These are phyloP conservation scores for Uria lomvia DNA, from an alignment of 2,113 vertebrate species.

Conservation along the genomic window DNA sequence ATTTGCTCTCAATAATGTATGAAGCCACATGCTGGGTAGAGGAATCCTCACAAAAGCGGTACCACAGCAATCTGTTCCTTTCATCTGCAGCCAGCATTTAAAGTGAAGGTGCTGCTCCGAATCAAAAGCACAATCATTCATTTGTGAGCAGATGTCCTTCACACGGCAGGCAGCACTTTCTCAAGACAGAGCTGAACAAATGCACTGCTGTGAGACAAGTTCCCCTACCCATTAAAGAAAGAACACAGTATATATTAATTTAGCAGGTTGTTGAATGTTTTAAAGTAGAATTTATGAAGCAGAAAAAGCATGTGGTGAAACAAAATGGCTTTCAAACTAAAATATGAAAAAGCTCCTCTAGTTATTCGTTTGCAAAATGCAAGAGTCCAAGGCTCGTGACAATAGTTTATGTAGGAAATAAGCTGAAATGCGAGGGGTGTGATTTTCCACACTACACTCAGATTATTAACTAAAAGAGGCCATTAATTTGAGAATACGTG, in stretches of 20 bases:
- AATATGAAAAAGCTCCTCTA: conserved; percentile 13
- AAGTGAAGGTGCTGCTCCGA: conserved; percentile 74
- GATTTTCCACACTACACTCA: background rate
- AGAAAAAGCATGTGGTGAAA: conserved; percentile 60
- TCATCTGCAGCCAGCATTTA: conserved; percentile 71
- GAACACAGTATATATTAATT: conserved; percentile 71
- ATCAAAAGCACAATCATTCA: conserved; percentile 77
- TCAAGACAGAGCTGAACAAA: conserved; percentile 64
- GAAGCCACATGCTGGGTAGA: conserved; percentile 67
- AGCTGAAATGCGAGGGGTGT: background rate
- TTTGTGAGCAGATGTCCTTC: conserved; percentile 78
- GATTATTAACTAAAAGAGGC: conserved; percentile 3
- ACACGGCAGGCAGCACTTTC: conserved; percentile 44
- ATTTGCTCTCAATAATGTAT: conserved; percentile 73
- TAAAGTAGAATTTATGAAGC: conserved; percentile 68
- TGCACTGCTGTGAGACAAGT: conserved; percentile 63
- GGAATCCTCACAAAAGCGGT: conserved; percentile 72
- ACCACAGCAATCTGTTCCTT: conserved; percentile 75
- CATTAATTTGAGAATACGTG: background rate
- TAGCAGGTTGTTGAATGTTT: conserved; percentile 71
- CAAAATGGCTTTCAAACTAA: conserved; percentile 60
- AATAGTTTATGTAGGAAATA: background rate
- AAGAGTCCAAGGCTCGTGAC: background rate
- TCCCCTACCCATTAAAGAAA: conserved; percentile 46
- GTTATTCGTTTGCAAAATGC: conserved; percentile 13